Evolutionary conservation across 2,797 vertebrate genomes (phyloP).

Genomic region (Hippocampus kuda): DNA sequence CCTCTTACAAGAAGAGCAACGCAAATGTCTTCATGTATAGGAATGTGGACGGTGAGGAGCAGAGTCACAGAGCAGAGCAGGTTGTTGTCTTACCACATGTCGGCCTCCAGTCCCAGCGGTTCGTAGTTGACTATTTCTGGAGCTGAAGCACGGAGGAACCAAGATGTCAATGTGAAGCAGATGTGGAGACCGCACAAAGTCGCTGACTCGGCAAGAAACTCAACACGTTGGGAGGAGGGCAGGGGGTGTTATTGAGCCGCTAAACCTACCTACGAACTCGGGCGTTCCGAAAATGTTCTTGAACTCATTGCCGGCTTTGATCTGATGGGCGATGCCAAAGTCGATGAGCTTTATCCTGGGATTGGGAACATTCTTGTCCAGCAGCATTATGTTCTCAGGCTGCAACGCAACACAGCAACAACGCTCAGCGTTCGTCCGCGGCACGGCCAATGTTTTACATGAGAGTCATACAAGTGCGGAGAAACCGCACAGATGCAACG

Average conservation of each 20-base stretch:
- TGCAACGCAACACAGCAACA: constrained; percentile 38
- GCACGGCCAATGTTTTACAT: background rate
- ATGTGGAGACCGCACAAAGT: constrained; percentile 32
- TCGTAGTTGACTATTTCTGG: constrained; percentile 98
- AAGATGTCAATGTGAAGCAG: constrained; percentile 36
- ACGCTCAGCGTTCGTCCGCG: background rate
- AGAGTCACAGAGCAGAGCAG: constrained; percentile 2
- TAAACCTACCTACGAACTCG: constrained; percentile 85
- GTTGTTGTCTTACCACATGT: constrained; percentile 85
- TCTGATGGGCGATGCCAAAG: constrained; percentile 95
- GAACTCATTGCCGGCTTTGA: constrained; percentile 93
- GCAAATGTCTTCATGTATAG: too few relatives aligned
- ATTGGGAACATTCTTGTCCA: constrained; percentile 88
- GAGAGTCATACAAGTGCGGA: background rate
- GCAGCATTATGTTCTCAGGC: constrained; percentile 98
- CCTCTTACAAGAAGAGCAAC: background rate
- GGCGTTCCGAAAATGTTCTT: constrained; percentile 98
- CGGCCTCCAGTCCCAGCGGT: constrained; percentile 90
- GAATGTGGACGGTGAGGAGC: background rate
- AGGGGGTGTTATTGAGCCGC: background rate
- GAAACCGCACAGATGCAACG: background rate
- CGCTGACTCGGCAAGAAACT: constrained; percentile 2
- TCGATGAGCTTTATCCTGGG: constrained; percentile 97
- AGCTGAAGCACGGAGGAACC: constrained; percentile 65
- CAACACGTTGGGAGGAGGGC: background rate